These are phyloP conservation scores for Sciurus vulgaris DNA, from an alignment of 2,797 vertebrate species.

Conservation along the genomic window DNA sequence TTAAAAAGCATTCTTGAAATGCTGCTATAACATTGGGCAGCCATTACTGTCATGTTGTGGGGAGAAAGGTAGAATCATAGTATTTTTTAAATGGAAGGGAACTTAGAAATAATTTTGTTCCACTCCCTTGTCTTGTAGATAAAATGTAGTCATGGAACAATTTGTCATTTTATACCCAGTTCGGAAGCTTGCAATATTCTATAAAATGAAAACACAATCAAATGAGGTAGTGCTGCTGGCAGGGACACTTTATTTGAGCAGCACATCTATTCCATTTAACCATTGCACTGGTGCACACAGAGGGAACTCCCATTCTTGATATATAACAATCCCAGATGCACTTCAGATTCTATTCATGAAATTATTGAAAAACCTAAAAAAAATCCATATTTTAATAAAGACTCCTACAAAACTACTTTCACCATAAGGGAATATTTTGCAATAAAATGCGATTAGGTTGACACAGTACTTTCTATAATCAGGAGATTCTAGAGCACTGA, in stretches of 20 bases:
- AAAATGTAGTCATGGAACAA: constrained; percentile 67
- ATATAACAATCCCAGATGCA: not conserved
- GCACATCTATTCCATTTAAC: not conserved
- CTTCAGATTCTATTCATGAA: constrained; percentile 11
- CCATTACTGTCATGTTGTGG: constrained; percentile 59
- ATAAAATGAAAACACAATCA: constrained; percentile 69
- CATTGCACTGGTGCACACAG: not conserved
- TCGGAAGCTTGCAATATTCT: constrained; percentile 69
- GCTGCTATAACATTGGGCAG: not conserved
- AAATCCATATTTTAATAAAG: constrained; percentile 50
- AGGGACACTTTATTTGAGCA: not conserved
- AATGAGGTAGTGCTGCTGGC: not conserved
- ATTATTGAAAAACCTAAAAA: constrained; percentile 46
- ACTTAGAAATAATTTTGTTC: constrained; percentile 72
- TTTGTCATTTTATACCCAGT: constrained; percentile 74
- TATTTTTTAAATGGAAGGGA: constrained; percentile 71
- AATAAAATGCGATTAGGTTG: constrained; percentile 41
- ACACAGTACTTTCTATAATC: not conserved
- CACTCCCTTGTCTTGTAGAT: constrained; percentile 63
- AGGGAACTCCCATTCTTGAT: not conserved
- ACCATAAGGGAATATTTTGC: constrained; percentile 13
- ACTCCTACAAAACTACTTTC: constrained; percentile 29
- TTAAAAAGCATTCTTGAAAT: constrained; percentile 61
- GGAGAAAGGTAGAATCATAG: constrained; percentile 61
- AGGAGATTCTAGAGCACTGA: not conserved